Conservation (phyloP, 1,140 invertebrate species). For the Magallana gigas region DNA sequence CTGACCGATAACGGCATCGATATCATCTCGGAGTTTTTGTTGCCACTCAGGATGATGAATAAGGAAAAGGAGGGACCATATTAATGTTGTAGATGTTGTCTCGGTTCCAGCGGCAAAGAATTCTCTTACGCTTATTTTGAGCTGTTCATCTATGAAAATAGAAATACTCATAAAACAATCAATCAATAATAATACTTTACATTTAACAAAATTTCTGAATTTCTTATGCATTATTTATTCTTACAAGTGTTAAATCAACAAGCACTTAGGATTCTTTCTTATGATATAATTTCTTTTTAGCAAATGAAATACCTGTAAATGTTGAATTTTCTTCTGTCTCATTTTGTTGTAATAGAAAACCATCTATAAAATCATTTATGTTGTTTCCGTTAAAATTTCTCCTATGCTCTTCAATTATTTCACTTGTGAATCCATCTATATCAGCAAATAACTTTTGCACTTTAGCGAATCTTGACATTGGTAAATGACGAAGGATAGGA, state of each 20-base stretch:
- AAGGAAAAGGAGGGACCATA: conserved; percentile 92
- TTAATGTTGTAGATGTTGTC: conserved; percentile 89
- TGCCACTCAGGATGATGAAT: conserved; percentile 87
- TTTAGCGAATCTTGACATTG: background rate
- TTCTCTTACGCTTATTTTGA: conserved; percentile 87
- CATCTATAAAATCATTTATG: conserved; percentile 40
- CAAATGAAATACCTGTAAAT: conserved; percentile 29
- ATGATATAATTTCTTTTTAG: background rate
- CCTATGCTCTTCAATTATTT: conserved; percentile 32
- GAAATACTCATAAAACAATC: too few species aligned
- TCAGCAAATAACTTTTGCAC: background rate
- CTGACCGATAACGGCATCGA: conserved; percentile 90
- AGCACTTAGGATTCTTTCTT: too few species aligned
- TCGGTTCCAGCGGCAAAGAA: conserved; percentile 94
- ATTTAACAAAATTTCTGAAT: too few species aligned
- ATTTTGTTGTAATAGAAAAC: background rate
- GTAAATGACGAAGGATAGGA: background rate
- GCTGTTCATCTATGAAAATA: conserved; percentile 27
- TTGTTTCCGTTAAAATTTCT: conserved; percentile 33
- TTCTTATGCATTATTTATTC: too few species aligned
- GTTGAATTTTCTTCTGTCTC: background rate
- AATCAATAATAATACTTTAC: too few species aligned
- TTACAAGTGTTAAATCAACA: too few species aligned
- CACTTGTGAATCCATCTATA: background rate
- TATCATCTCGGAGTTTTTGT: conserved; percentile 89